phyloP scores from a whole-genome alignment of 2,113 vertebrate species.

The Pollimyrus isidori region DNA sequence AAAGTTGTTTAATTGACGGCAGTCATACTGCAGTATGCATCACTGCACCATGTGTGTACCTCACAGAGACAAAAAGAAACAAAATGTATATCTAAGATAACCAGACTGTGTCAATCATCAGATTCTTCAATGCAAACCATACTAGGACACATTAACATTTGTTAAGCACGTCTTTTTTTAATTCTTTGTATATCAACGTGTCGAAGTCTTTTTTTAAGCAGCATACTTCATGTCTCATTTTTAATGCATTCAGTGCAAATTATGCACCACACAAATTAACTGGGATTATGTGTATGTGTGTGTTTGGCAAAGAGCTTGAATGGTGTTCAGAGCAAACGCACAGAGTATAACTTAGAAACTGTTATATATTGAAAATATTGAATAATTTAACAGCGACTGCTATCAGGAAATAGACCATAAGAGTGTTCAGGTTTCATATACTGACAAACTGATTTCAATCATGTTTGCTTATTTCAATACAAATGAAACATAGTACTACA shows the following conservation, averaged over 20 bases:
- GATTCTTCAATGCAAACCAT: not conserved
- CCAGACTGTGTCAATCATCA: not conserved
- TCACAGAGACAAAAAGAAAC: conserved; percentile 9
- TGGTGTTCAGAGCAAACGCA: conserved; percentile 44
- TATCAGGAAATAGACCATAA: conserved; percentile 36
- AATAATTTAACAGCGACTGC: conserved; percentile 40
- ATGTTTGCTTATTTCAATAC: conserved; percentile 4
- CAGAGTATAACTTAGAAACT: conserved; percentile 35
- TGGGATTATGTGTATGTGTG: conserved; percentile 38
- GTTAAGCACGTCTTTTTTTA: not conserved
- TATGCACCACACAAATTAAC: conserved; percentile 27
- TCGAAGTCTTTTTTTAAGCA: conserved; percentile 34
- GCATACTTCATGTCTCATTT: conserved; percentile 32
- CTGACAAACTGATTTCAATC: not conserved
- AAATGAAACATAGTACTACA: not conserved
- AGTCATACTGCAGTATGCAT: conserved; percentile 22
- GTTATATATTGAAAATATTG: conserved; percentile 33
- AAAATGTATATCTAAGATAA: not conserved
- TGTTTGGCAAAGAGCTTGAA: conserved; percentile 53
- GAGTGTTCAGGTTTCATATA: conserved; percentile 27
- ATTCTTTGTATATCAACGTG: conserved; percentile 15
- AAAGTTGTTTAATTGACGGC: conserved; percentile 27
- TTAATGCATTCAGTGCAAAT: conserved; percentile 35
- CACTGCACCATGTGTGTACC: conserved; percentile 15
- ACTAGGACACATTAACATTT: conserved; percentile 12